Evolutionary conservation across 2,113 vertebrate species (phyloP).

Genomic region (Pycnonotus jocosus): DNA sequence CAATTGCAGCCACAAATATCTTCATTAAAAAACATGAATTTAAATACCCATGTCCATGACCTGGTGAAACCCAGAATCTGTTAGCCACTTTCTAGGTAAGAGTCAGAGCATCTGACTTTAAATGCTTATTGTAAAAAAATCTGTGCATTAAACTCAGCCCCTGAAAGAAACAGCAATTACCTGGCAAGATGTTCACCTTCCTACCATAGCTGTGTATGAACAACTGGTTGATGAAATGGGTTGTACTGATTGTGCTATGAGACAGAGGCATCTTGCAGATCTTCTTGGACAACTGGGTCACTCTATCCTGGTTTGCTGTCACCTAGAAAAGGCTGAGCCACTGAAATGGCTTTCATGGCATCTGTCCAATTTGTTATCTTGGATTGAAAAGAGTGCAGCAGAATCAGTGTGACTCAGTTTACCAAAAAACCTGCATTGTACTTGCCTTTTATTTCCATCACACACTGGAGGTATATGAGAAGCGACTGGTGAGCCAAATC

Average conservation of each 20-base stretch:
- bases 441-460: background rate
- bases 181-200: background rate
- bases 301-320: background rate
- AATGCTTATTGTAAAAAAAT: background rate
- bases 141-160: background rate
- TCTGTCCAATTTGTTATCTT: background rate
- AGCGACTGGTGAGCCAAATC: background rate
- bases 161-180: background rate
- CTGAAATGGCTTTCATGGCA: background rate
- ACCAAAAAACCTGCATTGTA: background rate
- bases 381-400: background rate
- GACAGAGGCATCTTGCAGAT: background rate
- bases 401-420: background rate
- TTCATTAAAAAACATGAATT: background rate
- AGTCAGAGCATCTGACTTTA: background rate
- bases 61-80: background rate
- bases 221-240: rapidly evolving
- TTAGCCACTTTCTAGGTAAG: background rate
- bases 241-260: background rate
- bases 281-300: background rate
- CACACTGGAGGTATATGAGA: background rate
- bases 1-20: background rate
- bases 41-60: background rate
- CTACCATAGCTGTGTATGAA: background rate
- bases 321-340: background rate